These are phyloP conservation scores for Paratrypauchen microcephalus DNA, from an alignment of 2,797 vertebrate genomes.

Conservation along the genomic window DNA sequence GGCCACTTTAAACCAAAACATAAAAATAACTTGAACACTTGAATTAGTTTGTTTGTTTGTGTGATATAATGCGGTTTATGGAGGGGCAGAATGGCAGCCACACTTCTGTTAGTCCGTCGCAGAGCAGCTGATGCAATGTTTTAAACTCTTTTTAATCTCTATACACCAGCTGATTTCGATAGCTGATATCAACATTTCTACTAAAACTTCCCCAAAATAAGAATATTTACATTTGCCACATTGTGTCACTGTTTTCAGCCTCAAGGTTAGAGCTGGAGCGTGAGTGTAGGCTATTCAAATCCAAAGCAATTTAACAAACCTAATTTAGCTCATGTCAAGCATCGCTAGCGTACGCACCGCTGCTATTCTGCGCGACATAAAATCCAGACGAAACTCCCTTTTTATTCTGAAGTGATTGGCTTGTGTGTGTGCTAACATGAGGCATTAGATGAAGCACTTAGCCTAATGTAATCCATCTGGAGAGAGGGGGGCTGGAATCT, in stretches of 20 bases:
- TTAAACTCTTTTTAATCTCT: too few species aligned
- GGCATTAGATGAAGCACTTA: slow-evolving; percentile 58
- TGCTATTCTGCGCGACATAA: slow-evolving; percentile 21
- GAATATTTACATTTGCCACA: neutral
- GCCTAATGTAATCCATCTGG: slow-evolving; percentile 73
- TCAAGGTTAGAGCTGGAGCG: slow-evolving; percentile 7
- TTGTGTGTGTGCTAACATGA: slow-evolving; percentile 53
- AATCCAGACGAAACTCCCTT: slow-evolving; percentile 55
- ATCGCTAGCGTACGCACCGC: slow-evolving; percentile 33
- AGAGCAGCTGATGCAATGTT: too few species aligned
- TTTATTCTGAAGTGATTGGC: slow-evolving; percentile 56
- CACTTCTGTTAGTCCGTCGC: too few species aligned
- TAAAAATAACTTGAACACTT: too few species aligned
- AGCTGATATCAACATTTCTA: too few species aligned
- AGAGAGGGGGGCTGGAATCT: slow-evolving; percentile 62
- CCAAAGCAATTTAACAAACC: slow-evolving; percentile 49
- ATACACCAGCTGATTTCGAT: too few species aligned
- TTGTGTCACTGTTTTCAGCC: neutral
- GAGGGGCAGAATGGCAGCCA: too few species aligned
- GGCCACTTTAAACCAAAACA: too few species aligned
- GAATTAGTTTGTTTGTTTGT: too few species aligned
- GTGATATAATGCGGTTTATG: too few species aligned
- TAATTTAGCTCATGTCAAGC: slow-evolving; percentile 48
- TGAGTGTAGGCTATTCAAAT: slow-evolving; percentile 46
- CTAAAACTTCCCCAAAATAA: too few species aligned